phyloP scores from a whole-genome alignment of 2,797 vertebrate genomes.

The Tokudaia tokunoshimensis region DNA sequence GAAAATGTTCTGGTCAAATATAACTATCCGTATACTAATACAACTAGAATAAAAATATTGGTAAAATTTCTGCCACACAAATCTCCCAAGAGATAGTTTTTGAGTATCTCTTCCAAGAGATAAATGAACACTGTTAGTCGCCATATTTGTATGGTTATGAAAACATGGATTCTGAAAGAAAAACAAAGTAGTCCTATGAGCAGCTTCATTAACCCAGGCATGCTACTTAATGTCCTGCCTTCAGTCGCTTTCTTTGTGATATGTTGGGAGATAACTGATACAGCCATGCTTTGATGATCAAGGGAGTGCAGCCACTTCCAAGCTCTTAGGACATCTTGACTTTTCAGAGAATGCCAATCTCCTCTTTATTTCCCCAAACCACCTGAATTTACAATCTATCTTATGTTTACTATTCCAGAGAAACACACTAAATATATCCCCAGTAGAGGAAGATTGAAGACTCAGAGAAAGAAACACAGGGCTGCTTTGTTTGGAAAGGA shows the following conservation, averaged over 20 bases:
- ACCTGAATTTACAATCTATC: not conserved
- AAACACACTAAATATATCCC: not conserved
- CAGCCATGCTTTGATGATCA: constrained; percentile 3
- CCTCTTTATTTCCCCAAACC: not conserved
- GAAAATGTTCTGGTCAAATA: not conserved
- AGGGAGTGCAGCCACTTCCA: not conserved
- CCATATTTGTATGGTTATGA: not conserved
- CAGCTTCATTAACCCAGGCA: not conserved
- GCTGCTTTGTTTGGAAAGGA: constrained; percentile 26
- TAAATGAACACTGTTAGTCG: constrained; percentile 14
- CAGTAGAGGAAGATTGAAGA: constrained; percentile 3
- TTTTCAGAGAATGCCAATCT: not conserved
- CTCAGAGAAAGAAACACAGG: not conserved
- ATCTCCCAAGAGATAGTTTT: constrained; percentile 40
- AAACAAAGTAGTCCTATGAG: not conserved
- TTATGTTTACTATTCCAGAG: not conserved
- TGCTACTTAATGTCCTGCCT: not conserved
- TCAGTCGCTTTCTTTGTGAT: not conserved
- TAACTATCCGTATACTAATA: constrained; percentile 31
- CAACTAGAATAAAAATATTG: not conserved
- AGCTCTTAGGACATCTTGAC: not conserved
- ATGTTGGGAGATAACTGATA: not conserved
- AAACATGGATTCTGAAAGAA: constrained; percentile 41
- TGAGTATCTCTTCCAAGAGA: constrained; percentile 32
- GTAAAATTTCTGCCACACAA: constrained; percentile 31